phyloP scores from a whole-genome alignment of 2,113 vertebrate genomes.

The Gobiocypris rarus region DNA sequence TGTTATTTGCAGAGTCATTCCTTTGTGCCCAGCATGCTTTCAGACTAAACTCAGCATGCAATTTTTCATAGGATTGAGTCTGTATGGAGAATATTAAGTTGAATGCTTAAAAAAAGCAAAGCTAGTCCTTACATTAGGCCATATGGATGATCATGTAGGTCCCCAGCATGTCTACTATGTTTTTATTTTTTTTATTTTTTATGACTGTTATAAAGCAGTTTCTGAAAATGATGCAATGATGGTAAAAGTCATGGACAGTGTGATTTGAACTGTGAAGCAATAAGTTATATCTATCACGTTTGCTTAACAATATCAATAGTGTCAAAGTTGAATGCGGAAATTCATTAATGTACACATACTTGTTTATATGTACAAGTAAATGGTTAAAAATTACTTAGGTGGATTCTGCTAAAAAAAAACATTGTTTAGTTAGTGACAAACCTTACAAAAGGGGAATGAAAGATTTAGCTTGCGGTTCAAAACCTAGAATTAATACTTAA shows the following conservation, averaged over 20 bases:
- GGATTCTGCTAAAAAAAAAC: neutral
- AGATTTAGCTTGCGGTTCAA: neutral
- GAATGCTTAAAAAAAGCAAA: conserved; percentile 2
- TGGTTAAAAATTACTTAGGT: neutral
- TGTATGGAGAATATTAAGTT: conserved; percentile 10
- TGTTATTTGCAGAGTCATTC: conserved; percentile 12
- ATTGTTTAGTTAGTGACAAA: neutral
- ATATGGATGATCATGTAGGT: neutral
- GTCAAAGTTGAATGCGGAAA: neutral
- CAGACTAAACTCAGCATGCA: neutral
- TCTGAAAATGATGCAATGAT: neutral
- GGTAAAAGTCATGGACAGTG: neutral
- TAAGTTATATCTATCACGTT: no score
- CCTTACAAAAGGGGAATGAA: neutral
- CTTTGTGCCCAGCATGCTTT: conserved; percentile 2
- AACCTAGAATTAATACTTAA: neutral
- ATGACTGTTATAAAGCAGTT: neutral
- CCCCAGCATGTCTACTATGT: neutral
- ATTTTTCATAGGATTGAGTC: neutral
- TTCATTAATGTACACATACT: neutral
- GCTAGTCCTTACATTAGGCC: neutral
- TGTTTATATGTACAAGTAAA: neutral
- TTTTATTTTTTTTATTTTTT: neutral
- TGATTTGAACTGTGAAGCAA: neutral
- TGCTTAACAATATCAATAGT: no score